Evolutionary conservation across 35 echinoderm and acorn worm genomes (phyloP).

Genomic region (Strongylocentrotus purpuratus): DNA sequence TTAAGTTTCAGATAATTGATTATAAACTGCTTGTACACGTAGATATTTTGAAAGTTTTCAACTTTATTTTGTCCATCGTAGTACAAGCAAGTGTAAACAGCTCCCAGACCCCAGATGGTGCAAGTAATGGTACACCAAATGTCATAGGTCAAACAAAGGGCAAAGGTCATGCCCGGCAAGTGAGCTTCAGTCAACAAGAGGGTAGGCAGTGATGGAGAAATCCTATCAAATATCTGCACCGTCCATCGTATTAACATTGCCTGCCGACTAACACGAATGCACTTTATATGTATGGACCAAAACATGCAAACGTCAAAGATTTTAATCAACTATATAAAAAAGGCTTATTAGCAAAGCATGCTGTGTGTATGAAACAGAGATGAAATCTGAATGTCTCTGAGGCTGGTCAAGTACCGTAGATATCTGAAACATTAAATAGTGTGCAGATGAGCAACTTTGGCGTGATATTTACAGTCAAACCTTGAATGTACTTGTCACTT

Average conservation of each 20-base stretch:
- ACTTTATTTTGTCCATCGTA: neutral
- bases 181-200: slow-evolving; percentile 45
- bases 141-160: slow-evolving; percentile 7
- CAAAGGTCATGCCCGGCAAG: slow-evolving; percentile 48
- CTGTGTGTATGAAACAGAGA: too few relatives aligned
- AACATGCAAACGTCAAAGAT: too few relatives aligned
- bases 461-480: too few relatives aligned
- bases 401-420: too few relatives aligned
- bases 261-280: neutral
- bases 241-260: neutral
- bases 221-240: neutral
- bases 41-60: neutral
- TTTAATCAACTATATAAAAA: too few relatives aligned
- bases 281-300: neutral
- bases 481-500: too few relatives aligned
- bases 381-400: too few relatives aligned
- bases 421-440: too few relatives aligned
- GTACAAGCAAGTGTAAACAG: neutral
- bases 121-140: neutral
- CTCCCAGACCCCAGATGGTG: neutral
- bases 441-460: too few relatives aligned
- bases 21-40: too few relatives aligned
- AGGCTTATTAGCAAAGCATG: too few relatives aligned
- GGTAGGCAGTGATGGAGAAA: neutral
- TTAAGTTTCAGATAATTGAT: too few relatives aligned